A percentile compares a stretch with the other conserved stretches of the same genome.
Evolutionary conservation across 1,140 invertebrate genomes (phyloP).

Genomic region (Leptopilina clavipes): DNA sequence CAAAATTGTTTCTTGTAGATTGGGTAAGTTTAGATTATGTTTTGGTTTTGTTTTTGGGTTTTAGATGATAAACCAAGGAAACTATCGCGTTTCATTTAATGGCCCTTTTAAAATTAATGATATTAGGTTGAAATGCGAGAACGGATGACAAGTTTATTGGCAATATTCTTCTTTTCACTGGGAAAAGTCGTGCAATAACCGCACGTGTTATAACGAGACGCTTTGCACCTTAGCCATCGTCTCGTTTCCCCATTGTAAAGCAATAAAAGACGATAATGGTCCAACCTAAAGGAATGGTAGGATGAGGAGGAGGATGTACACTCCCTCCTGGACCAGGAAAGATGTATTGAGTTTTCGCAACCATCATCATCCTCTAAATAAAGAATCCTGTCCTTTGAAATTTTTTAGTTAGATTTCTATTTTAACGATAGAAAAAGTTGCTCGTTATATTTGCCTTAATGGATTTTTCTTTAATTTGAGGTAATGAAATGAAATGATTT

Average conservation of each 20-base stretch:
- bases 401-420: no score
- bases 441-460: no score
- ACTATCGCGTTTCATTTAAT: no score
- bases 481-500: neutral
- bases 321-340: no score
- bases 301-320: neutral
- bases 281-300: no score
- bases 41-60: no score
- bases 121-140: slow-evolving; percentile 17
- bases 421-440: no score
- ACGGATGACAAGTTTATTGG: slow-evolving; percentile 6
- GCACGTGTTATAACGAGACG: slow-evolving; percentile 22
- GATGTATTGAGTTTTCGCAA: neutral
- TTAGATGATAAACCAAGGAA: no score
- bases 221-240: slow-evolving; percentile 16
- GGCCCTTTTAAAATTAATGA: slow-evolving; percentile 30
- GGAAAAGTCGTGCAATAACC: slow-evolving; percentile 15
- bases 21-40: no score
- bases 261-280: slow-evolving; percentile 14
- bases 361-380: neutral
- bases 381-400: neutral
- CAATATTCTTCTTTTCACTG: slow-evolving; percentile 17
- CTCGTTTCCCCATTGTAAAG: slow-evolving; percentile 28
- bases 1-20: no score
- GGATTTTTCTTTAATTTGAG: neutral